phyloP scores from a whole-genome alignment of 2,797 vertebrate genomes.

The Thamnophis elegans region DNA sequence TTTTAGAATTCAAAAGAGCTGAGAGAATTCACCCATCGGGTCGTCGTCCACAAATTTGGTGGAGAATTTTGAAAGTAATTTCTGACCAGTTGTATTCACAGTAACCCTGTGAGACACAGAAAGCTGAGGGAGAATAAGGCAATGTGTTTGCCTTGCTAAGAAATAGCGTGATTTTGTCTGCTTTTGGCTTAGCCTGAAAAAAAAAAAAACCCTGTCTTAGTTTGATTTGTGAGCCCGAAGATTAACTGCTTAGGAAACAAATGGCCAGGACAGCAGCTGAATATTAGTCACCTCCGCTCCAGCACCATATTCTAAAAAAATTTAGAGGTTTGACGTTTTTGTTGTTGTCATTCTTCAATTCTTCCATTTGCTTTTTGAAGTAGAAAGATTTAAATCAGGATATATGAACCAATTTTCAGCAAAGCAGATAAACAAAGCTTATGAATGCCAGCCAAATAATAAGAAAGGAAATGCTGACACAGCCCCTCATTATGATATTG shows the following conservation, averaged over 20 bases:
- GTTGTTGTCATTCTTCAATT: not conserved
- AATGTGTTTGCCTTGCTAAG: not conserved
- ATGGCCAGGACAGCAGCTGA: not conserved
- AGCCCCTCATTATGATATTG: conserved; percentile 46
- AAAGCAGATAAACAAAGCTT: conserved; percentile 34
- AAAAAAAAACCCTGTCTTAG: not conserved
- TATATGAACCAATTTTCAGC: conserved; percentile 38
- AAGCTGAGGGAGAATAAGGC: not conserved
- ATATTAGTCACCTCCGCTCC: not conserved
- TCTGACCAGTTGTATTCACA: not conserved
- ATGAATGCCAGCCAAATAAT: conserved; percentile 37
- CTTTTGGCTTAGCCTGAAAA: not conserved
- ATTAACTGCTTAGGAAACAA: not conserved
- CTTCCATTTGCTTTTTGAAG: not conserved
- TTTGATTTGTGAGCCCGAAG: not conserved
- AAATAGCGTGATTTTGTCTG: not conserved
- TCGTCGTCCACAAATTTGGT: not conserved
- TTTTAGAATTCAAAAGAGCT: not conserved
- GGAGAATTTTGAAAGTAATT: not conserved
- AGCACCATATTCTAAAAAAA: not conserved
- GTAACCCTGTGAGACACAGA: not conserved
- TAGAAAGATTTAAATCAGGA: not conserved
- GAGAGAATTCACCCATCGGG: not conserved
- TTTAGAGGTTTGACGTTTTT: not conserved
- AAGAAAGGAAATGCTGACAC: conserved; percentile 56